phyloP scores from a whole-genome alignment of 2,888 invertebrate genomes.

The Brenthis daphne region DNA sequence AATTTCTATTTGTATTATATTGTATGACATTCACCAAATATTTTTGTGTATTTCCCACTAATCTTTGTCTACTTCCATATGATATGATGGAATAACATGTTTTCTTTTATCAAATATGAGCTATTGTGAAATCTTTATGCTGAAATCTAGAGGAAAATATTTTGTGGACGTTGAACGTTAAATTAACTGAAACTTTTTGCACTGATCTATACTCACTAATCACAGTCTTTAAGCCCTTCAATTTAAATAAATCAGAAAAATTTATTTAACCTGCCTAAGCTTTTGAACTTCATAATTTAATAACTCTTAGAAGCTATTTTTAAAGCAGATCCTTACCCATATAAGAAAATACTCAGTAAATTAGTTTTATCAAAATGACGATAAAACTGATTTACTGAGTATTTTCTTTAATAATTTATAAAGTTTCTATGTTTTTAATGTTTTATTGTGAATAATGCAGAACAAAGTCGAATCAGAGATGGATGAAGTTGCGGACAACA shows the following conservation, averaged over 20 bases:
- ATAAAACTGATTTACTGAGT: background rate
- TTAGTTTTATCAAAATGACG: background rate
- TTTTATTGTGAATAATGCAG: constrained; percentile 71
- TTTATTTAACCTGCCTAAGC: background rate
- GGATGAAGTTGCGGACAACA: constrained; percentile 97
- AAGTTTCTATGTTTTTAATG: constrained; percentile 6
- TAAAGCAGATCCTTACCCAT: constrained; percentile 5
- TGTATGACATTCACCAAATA: constrained; percentile 15
- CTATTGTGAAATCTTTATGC: too few species aligned
- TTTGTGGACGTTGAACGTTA: constrained; percentile 11
- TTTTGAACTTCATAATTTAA: background rate
- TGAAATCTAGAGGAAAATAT: background rate
- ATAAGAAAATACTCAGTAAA: too few species aligned
- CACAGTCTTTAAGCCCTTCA: background rate
- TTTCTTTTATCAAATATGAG: too few species aligned
- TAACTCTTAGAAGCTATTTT: background rate
- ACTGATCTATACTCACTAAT: constrained; percentile 2
- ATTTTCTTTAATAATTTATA: background rate
- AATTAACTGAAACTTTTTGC: background rate
- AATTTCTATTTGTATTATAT: constrained; percentile 16
- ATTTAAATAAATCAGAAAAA: background rate
- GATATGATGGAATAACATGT: too few species aligned
- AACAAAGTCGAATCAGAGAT: constrained; percentile 96
- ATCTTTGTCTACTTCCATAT: too few species aligned
- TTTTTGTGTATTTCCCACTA: background rate